Evolutionary conservation across 2,888 invertebrate species (phyloP).

Genomic region (Noctuana brunneofusca): DNA sequence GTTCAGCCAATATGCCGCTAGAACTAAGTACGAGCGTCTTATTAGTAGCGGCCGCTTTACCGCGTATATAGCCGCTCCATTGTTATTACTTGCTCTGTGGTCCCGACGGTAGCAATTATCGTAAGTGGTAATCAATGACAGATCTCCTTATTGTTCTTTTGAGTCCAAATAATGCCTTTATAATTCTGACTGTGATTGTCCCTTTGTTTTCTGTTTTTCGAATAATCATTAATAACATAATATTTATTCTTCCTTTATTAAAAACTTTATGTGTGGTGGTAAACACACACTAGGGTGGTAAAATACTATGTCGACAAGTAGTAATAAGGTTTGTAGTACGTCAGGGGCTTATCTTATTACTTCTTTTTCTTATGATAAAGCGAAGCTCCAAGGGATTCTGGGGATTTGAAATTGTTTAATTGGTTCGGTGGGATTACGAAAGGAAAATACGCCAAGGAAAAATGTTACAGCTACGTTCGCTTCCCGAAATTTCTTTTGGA

Average conservation of each 20-base stretch:
- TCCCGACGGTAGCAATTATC: constrained; percentile 27
- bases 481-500: constrained; percentile 37
- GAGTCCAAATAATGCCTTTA: constrained; percentile 20
- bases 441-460: constrained; percentile 40
- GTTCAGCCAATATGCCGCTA: no score
- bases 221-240: constrained; percentile 16
- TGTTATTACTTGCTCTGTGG: no score
- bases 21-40: no score
- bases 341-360: constrained; percentile 9
- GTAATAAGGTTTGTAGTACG: no score
- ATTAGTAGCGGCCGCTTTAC: no score
- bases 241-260: constrained; percentile 2
- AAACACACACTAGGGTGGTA: no score
- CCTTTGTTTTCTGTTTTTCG: constrained; percentile 25
- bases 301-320: no score
- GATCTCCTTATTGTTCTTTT: constrained; percentile 32
- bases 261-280: no score
- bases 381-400: constrained; percentile 15
- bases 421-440: constrained; percentile 41
- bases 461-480: constrained; percentile 31
- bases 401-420: constrained; percentile 41
- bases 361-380: constrained; percentile 11
- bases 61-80: no score
- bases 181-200: constrained; percentile 27
- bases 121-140: constrained; percentile 32